Conservation (phyloP, 2,113 vertebrate genomes). For the Osmerus eperlanus region DNA sequence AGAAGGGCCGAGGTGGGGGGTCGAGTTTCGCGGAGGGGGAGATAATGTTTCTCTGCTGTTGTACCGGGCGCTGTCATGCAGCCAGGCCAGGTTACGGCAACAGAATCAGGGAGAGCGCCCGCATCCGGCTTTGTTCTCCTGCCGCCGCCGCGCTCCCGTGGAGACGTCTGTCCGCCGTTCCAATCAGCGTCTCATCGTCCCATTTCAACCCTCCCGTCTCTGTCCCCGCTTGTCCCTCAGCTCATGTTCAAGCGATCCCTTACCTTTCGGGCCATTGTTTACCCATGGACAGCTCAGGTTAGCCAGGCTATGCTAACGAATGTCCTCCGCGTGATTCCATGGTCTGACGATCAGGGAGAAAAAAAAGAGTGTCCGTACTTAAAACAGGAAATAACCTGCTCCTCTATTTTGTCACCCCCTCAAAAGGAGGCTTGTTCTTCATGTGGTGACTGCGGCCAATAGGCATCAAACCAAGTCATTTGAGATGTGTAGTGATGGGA, state of each 20-base stretch:
- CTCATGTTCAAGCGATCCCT: constrained; percentile 15
- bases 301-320: too few species aligned
- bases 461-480: neutral
- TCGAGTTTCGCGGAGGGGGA: constrained; percentile 48
- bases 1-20: constrained; percentile 34
- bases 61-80: constrained; percentile 49
- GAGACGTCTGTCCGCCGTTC: constrained; percentile 38
- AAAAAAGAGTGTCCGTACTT: too few species aligned
- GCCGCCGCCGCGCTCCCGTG: constrained; percentile 22
- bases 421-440: too few species aligned
- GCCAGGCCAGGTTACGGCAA: constrained; percentile 62
- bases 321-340: neutral
- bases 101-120: constrained; percentile 31
- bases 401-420: neutral
- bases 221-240: neutral
- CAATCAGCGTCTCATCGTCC: constrained; percentile 12
- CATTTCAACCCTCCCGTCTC: constrained; percentile 12
- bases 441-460: neutral
- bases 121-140: constrained; percentile 40
- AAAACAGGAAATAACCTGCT: neutral
- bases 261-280: constrained; percentile 10
- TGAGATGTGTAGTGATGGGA: neutral
- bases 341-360: neutral
- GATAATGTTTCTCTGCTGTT: constrained; percentile 58
- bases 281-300: neutral